Conservation (phyloP, 2,113 vertebrate genomes). For the Brienomyrus brachyistius region DNA sequence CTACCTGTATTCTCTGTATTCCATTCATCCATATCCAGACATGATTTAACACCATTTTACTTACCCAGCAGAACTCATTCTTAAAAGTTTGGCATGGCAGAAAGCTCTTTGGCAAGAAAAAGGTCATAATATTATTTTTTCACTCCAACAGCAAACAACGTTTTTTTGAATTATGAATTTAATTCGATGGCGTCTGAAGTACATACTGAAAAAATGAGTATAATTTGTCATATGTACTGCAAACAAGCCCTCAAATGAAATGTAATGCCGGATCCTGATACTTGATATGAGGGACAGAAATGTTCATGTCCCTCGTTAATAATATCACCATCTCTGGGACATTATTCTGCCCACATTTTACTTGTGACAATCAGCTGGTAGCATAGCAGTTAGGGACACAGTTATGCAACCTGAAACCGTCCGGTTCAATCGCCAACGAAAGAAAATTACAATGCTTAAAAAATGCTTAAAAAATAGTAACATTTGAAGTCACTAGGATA, state of each 20-base stretch:
- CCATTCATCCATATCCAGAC: neutral
- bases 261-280: neutral
- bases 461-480: neutral
- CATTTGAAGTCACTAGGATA: neutral
- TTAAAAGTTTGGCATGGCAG: neutral
- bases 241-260: neutral
- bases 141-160: neutral
- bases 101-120: neutral
- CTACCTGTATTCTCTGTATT: neutral
- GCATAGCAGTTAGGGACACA: neutral
- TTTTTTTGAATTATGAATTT: neutral
- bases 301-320: neutral
- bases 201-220: neutral
- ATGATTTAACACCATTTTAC: neutral
- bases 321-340: neutral
- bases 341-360: neutral
- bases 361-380: neutral
- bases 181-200: neutral
- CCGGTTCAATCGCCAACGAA: neutral
- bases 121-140: constrained; percentile 9
- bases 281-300: neutral
- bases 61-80: neutral
- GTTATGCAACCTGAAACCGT: neutral
- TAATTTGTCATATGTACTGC: neutral
- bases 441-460: neutral